Evolutionary conservation across 2,113 vertebrate species (phyloP), one percentile per base, ranked within the genome.

Genomic region (Brienomyrus longianalis): DNA sequence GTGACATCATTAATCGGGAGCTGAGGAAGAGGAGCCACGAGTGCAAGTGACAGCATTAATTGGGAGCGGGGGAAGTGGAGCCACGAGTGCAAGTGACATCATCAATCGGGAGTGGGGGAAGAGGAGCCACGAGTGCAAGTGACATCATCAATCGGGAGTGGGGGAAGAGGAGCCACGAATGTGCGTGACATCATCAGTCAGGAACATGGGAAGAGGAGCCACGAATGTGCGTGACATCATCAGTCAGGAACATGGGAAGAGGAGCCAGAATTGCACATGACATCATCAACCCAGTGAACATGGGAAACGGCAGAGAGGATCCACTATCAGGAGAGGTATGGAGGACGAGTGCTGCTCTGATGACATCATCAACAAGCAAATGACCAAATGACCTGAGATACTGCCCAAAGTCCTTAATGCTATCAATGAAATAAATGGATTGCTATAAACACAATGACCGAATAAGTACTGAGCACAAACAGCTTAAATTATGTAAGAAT

Each of bases 301-400:
- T 23, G 21, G 54, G 54, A 56, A 52, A 52, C 2, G 56, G 59
- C 23, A 9, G 59, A 70, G 62, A 27, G 9, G n/a, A 70, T 10
- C n/a, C n/a, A 27, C 62, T 3, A 66, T 27, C 35, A 31, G 87
- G 94, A 96, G 70, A 35, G 31, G 70, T 35, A 31, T 31, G 8
- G 70, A 35, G 39, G 70, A 35, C 3, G 11, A 77, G 31, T 1
- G 70, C 70, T 17, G 47, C 88, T 87, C 66, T 50, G 27, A 54
- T 62, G 39, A 87, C 87, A 84, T 51, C 83, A 88, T 90, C 86
- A 88, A 87, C 70, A 92, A 88, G 92, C 91, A 92, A n/a, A n/a
- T n/a, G n/a, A 92, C 92, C 93, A 92, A 90, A 92, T 87, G 83
- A 94, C 90, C 92, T 92, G 92, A 91, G 74, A 86, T 87, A 88